These are phyloP conservation scores for Todus mexicanus DNA, from an alignment of 2,797 vertebrate species.

Conservation along the genomic window DNA sequence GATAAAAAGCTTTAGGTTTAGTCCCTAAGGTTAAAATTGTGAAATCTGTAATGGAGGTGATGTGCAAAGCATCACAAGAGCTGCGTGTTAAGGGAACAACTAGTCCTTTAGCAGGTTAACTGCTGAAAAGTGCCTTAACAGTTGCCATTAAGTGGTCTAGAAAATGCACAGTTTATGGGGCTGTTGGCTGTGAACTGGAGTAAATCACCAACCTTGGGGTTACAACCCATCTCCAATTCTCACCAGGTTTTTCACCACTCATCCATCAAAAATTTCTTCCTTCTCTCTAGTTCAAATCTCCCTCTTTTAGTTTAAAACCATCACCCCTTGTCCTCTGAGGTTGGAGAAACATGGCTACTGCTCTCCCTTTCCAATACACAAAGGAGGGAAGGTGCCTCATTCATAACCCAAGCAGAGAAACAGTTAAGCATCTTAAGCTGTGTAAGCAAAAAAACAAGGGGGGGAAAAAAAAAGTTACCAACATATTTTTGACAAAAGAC, in stretches of 20 bases:
- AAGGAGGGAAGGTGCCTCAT: background rate
- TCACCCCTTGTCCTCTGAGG: background rate
- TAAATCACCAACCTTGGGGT: background rate
- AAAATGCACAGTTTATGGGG: background rate
- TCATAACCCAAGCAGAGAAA: conserved; percentile 9
- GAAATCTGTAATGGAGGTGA: background rate
- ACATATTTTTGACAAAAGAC: conserved; percentile 72
- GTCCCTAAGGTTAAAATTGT: background rate
- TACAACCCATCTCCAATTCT: background rate
- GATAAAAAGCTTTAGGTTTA: background rate
- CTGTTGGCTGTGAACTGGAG: background rate
- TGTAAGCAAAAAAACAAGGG: conserved; percentile 8
- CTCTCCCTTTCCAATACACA: background rate
- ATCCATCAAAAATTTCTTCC: too few relatives aligned
- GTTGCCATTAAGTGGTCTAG: background rate
- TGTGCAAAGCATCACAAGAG: background rate
- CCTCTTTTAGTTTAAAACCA: too few relatives aligned
- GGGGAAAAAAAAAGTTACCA: background rate
- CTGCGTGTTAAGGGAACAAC: background rate
- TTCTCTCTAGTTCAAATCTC: too few relatives aligned
- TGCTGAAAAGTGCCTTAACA: background rate
- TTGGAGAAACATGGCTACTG: background rate
- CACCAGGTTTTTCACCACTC: background rate
- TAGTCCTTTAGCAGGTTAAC: background rate
- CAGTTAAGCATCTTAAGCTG: conserved; percentile 60